A percentile compares a stretch with the other conserved stretches of the same genome.
These are phyloP conservation scores for Scylla paramamosain DNA, from an alignment of 1,140 invertebrate genomes.

Conservation along the genomic window DNA sequence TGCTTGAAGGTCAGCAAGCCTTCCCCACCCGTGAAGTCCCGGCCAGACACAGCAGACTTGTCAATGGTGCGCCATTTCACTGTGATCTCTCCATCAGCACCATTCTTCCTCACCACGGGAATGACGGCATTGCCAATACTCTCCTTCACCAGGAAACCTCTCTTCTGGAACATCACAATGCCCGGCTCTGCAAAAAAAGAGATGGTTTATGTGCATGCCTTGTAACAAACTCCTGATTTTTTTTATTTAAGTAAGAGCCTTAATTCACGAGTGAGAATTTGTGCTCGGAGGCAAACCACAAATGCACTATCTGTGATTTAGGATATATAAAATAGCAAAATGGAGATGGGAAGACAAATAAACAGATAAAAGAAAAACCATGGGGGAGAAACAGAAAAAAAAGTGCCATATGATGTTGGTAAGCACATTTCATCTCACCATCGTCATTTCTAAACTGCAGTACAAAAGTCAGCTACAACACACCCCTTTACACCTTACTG, in stretches of 20 bases:
- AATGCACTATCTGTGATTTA: background rate
- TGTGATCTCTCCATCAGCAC: constrained; percentile 83
- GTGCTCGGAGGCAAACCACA: no score
- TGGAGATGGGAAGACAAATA: background rate
- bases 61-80: constrained; percentile 84
- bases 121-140: constrained; percentile 83
- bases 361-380: no score
- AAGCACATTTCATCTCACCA: no score
- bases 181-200: constrained; percentile 82
- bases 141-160: constrained; percentile 85
- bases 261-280: background rate
- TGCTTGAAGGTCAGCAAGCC: constrained; percentile 84
- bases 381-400: no score
- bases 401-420: no score
- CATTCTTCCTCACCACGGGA: constrained; percentile 82
- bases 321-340: no score
- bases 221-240: background rate
- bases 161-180: constrained; percentile 83
- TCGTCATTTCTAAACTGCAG: no score
- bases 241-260: background rate
- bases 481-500: no score
- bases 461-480: no score
- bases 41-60: constrained; percentile 83
- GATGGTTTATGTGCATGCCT: background rate
- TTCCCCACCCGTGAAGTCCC: constrained; percentile 83